These are phyloP conservation scores for Brachionus plicatilis DNA, from an alignment of 1,140 invertebrate genomes.

Conservation along the genomic window DNA sequence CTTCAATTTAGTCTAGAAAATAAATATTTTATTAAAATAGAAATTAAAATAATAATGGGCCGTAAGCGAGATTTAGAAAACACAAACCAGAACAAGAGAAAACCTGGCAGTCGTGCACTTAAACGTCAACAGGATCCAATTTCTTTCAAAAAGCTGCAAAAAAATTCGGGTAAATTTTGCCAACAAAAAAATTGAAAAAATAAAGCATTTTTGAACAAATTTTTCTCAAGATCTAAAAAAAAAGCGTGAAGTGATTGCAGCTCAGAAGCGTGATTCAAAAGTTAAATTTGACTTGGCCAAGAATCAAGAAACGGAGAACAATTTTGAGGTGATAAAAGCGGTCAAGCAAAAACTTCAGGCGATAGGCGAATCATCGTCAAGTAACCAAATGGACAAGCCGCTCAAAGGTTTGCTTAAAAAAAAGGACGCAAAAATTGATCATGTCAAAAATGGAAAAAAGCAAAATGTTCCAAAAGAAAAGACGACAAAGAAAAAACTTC, in stretches of 20 bases:
- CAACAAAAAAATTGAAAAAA: neutral
- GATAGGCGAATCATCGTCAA: neutral
- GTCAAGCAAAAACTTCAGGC: constrained; percentile 11
- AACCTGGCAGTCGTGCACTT: neutral
- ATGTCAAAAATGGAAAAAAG: neutral
- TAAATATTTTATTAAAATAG: neutral
- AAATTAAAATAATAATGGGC: neutral
- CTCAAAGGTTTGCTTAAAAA: neutral
- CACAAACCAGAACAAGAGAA: neutral
- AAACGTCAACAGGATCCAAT: constrained; percentile 31
- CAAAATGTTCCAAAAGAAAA: neutral
- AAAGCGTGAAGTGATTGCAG: neutral
- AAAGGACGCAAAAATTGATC: neutral
- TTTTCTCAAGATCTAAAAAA: neutral
- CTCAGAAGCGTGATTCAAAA: neutral
- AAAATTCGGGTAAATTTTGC: neutral
- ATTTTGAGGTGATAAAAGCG: constrained; percentile 16
- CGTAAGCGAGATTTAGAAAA: constrained; percentile 31
- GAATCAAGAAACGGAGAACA: constrained; percentile 28
- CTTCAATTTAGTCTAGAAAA: neutral
- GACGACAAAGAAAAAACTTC: neutral
- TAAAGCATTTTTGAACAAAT: neutral
- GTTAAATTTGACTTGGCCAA: constrained; percentile 40
- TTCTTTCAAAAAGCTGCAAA: constrained; percentile 33
- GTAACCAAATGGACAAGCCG: neutral